Base-by-base conservation (phyloP, 2,113 vertebrate species). In the Patagioenas fasciata region DNA sequence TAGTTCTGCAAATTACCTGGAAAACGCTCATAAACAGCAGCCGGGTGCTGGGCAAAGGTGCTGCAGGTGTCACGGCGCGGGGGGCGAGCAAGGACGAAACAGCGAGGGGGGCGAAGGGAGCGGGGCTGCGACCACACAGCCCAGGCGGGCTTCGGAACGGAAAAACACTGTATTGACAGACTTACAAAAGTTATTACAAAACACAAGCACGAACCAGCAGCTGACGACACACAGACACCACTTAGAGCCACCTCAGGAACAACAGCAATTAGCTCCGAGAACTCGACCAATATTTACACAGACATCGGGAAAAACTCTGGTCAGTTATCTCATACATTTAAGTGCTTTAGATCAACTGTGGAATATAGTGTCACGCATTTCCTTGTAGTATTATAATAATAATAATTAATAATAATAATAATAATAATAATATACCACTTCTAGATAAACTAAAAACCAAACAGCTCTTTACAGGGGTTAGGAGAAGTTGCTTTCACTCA, bases 131-230 rank as follows among this genome's bases (percentile, higher is more conserved):
- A 21, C 4, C 47, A 42, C 60, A 36, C 85, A 50, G 31, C 80
- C 34, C 19, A 91, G 60, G 51, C 26, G 2, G 87, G 62, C 31
- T 48, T 67, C 69, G 19, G 87, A 66, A 47, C 64, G 93, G 85
- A 73, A 94, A 97, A 47, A 47, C 96, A 96, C 91, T 91, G 97
- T 94, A 97, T 90, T 95, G 95, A 95, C 94, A 17, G 86, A 87
- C 91, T 89, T 96, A 95, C 96, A 92, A 95, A 95, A 91, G 89
- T 88, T 58, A 23, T 89, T 94, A 96, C 96, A 91, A 95, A 96
- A 88, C 92, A 96, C 94, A 5, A 85, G 38, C 95, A 97, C 95
- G 11, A 93, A 95, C 34, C 91, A 95, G 96, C 96, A 96, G 92
- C 88, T 8, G 91, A 97, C 95, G 4, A 94, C 34, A 95, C 95